Percentiles rank a stretch among this genome's conserved stretches.
Conservation (phyloP, 2,113 vertebrate species). For the Ailurus styani region DNA sequence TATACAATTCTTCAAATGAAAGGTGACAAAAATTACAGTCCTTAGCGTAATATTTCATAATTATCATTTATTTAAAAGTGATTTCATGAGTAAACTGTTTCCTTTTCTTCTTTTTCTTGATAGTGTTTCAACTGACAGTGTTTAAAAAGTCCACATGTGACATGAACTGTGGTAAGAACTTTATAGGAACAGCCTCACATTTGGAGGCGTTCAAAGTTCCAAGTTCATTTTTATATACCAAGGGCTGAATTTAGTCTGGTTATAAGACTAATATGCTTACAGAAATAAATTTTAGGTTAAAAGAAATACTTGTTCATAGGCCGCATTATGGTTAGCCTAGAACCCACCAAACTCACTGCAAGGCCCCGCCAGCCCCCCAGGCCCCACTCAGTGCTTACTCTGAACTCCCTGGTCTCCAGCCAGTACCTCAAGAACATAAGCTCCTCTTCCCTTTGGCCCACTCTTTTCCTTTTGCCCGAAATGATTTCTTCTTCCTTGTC, state of each 20-base stretch:
- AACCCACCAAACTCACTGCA: background rate
- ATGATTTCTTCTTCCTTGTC: background rate
- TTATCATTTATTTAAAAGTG: background rate
- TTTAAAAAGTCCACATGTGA: background rate
- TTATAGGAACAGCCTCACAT: background rate
- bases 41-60: background rate
- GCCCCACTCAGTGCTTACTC: background rate
- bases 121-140: background rate
- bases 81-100: background rate
- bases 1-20: background rate
- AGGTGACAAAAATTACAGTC: background rate
- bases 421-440: background rate
- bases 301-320: background rate
- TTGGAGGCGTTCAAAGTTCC: background rate
- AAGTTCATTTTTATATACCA: background rate
- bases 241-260: background rate
- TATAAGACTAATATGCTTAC: background rate
- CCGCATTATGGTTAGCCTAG: background rate
- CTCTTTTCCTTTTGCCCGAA: background rate
- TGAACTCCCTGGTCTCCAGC: no score
- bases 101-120: background rate
- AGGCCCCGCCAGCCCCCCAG: rapidly evolving
- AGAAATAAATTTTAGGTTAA: background rate
- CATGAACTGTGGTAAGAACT: background rate
- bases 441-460: background rate